phyloP scores from a whole-genome alignment of 2,888 invertebrate genomes.

The Macrophya annulata region DNA sequence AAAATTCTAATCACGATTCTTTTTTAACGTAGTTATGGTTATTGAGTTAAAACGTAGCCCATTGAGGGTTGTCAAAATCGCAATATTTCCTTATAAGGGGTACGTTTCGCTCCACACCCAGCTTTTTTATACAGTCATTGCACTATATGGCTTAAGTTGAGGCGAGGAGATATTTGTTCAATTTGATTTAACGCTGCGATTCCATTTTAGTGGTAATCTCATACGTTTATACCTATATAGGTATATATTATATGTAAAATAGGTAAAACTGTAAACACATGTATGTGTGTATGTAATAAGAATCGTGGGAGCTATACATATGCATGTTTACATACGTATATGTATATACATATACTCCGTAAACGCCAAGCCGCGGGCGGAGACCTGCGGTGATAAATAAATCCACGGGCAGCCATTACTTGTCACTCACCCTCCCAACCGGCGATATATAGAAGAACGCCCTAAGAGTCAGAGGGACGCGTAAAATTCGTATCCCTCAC shows the following conservation, averaged over 20 bases:
- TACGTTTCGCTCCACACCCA: too few species aligned
- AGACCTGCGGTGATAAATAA: constrained; percentile 71
- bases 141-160: background rate
- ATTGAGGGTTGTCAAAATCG: too few species aligned
- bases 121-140: background rate
- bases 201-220: constrained; percentile 47
- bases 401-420: constrained; percentile 75
- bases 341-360: constrained; percentile 28
- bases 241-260: background rate
- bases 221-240: background rate
- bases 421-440: constrained; percentile 71
- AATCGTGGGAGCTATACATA: background rate
- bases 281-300: background rate
- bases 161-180: constrained; percentile 49
- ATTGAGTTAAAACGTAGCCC: too few species aligned
- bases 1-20: too few species aligned
- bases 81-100: too few species aligned
- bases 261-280: background rate
- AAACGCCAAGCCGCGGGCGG: constrained; percentile 24
- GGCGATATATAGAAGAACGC: background rate
- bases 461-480: constrained; percentile 52
- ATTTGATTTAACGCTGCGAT: constrained; percentile 48
- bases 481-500: background rate
- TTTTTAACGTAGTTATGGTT: too few species aligned
- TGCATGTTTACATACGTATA: constrained; percentile 5